A percentile compares a stretch with the other conserved stretches of the same genome.
These are phyloP conservation scores for Procambarus clarkii DNA, from an alignment of 1,140 invertebrate genomes.

Conservation along the genomic window DNA sequence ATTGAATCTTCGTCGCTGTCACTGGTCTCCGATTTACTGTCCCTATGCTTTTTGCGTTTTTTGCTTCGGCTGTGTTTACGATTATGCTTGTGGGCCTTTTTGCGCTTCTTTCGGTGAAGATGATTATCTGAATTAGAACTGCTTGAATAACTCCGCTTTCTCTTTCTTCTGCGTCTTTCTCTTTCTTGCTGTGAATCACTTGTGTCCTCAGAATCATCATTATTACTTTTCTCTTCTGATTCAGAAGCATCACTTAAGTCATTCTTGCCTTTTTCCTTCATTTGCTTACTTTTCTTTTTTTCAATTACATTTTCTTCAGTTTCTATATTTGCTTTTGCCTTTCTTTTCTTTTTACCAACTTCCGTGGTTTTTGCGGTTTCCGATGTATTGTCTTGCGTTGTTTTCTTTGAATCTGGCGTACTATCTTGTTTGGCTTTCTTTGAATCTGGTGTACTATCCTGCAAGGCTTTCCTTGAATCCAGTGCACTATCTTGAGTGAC, in stretches of 20 bases:
- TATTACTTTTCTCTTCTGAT: constrained; percentile 8
- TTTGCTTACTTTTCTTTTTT: not conserved
- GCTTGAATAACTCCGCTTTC: constrained; percentile 39
- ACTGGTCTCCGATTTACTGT: constrained; percentile 10
- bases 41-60: constrained; percentile 24
- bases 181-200: not conserved
- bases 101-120: constrained; percentile 41
- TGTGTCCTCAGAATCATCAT: constrained; percentile 1
- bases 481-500: too few relatives aligned
- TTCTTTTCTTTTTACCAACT: too few relatives aligned
- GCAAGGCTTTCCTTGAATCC: not conserved
- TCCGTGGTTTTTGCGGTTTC: not conserved
- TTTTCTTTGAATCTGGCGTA: not conserved
- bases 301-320: not conserved
- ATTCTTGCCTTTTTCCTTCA: not conserved
- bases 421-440: not conserved
- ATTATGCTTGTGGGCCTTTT: constrained; percentile 44
- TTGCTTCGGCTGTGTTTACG: constrained; percentile 42
- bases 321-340: not conserved
- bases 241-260: not conserved
- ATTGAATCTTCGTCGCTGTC: constrained; percentile 18
- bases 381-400: not conserved
- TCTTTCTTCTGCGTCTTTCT: constrained; percentile 35
- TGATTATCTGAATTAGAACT: constrained; percentile 32
- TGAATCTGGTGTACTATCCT: not conserved